A percentile compares a stretch with the other conserved stretches of the same genome.
Evolutionary conservation across 2,113 vertebrate species (phyloP).

Genomic region (Bubo blakistoni): DNA sequence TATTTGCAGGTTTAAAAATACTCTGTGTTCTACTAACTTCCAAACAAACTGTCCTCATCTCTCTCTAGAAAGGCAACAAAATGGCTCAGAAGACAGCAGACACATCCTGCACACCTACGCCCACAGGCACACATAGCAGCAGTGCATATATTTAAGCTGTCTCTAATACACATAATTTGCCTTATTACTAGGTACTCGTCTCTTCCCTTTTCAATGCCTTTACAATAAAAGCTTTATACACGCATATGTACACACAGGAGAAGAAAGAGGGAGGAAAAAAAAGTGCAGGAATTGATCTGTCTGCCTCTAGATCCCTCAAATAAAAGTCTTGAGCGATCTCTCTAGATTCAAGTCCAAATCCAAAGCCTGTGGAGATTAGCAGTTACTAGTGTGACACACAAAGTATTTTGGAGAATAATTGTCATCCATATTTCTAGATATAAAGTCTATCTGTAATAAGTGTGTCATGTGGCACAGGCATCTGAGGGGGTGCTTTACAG

Average conservation of each 20-base stretch:
- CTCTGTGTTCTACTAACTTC: constrained; percentile 28
- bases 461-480: neutral
- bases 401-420: neutral
- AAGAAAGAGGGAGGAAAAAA: neutral
- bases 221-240: neutral
- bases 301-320: neutral
- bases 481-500: neutral
- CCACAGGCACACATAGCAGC: constrained; percentile 26
- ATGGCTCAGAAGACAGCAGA: constrained; percentile 52
- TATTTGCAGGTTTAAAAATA: constrained; percentile 50
- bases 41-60: constrained; percentile 47
- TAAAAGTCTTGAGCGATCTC: neutral
- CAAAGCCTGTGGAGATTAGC: neutral
- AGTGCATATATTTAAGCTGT: constrained; percentile 51
- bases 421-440: neutral
- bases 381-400: neutral
- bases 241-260: neutral
- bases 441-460: neutral
- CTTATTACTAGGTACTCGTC: constrained; percentile 30
- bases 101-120: constrained; percentile 36
- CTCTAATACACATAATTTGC: constrained; percentile 56
- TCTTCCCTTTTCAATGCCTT: neutral
- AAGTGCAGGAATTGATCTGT: neutral
- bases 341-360: neutral
- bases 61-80: constrained; percentile 53